Base-by-base conservation (phyloP, 2,797 vertebrate species). In the Zalophus californianus region DNA sequence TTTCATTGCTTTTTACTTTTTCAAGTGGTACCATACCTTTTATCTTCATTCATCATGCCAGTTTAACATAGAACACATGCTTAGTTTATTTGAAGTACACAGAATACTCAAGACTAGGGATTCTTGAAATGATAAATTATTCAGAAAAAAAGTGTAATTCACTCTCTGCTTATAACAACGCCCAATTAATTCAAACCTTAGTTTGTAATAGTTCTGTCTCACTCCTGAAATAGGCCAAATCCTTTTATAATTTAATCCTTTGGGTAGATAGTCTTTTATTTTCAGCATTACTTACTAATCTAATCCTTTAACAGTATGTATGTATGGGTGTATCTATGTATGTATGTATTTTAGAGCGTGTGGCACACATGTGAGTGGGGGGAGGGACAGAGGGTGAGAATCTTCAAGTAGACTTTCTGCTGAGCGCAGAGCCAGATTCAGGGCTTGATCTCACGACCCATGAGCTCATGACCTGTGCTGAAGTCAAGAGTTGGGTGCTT, bases 61-160 rank as follows among this genome's bases (percentile, higher is more conserved):
- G 29, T 77, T 82, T 64, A 85, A 68, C 70, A 60, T 80, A 84
- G 66, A 88, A 68, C 20, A 84, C 41, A 41, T 75, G 11, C 6
- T 72, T 96, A 62, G 23, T 80, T 70, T 80, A 50, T 86, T 68
- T 73, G 80, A 90, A 93, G 21, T 82, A 54, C 44, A 20, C 10
- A 62, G 14, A 83, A 60, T 68, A 68, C 13, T 83, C 12, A 77
- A 75, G 62, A 68, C 25, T 68, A 68, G 62, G 29, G 25, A 77
- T 52, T 78, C 52, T 85, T 89, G 60, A 79, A 90, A 93, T 87
- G 35, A 16, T 48, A 75, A 73, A 41, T 86, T 60, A 41, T 94
- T 75, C 2, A 29, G 25, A 48, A 66, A 25, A 62, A 44, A 41
- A 48, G 35, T 87, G 13, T 70, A 25, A 44, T 79, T 21, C 7